Evolutionary conservation across 1,140 invertebrate species (phyloP).

Genomic region (Drosophila cardini): DNA sequence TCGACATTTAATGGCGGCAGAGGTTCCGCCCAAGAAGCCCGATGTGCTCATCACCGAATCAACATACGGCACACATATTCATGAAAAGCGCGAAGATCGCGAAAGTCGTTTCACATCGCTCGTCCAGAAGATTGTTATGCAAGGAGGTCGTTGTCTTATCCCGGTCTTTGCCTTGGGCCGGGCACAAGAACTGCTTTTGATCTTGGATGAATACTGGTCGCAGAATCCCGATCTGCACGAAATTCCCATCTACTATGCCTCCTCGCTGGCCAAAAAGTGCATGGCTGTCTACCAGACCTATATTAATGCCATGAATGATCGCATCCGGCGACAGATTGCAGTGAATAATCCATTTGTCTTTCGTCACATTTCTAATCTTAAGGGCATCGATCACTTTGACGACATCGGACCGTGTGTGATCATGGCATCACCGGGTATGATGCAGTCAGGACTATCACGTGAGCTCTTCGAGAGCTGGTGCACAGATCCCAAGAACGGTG

Average conservation of each 20-base stretch:
- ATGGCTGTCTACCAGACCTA: slow-evolving; percentile 99
- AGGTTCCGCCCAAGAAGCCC: slow-evolving; percentile 97
- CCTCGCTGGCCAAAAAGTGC: slow-evolving; percentile 99
- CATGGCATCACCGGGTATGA: slow-evolving; percentile 99
- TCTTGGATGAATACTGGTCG: slow-evolving; percentile 99
- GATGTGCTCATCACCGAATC: slow-evolving; percentile 99
- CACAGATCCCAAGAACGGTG: slow-evolving; percentile 98
- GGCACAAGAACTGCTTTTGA: slow-evolving; percentile 98
- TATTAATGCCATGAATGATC: slow-evolving; percentile 99
- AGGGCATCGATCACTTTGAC: slow-evolving; percentile 99
- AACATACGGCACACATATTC: slow-evolving; percentile 99
- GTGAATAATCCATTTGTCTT: slow-evolving; percentile 99
- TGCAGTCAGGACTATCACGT: slow-evolving; percentile 98
- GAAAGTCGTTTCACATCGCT: slow-evolving; percentile 97
- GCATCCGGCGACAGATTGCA: slow-evolving; percentile 97
- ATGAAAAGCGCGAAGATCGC: slow-evolving; percentile 98
- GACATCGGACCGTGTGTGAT: slow-evolving; percentile 99
- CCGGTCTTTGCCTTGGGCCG: slow-evolving; percentile 99
- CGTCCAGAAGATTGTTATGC: slow-evolving; percentile 97
- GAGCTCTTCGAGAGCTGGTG: slow-evolving; percentile 99
- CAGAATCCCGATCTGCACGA: slow-evolving; percentile 99
- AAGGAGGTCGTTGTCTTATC: slow-evolving; percentile 98
- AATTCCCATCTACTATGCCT: slow-evolving; percentile 99
- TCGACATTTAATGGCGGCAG: slow-evolving; percentile 99
- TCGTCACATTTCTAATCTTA: slow-evolving; percentile 99